Conservation (phyloP, 2,113 vertebrate genomes). For the Chloropsis hardwickii region DNA sequence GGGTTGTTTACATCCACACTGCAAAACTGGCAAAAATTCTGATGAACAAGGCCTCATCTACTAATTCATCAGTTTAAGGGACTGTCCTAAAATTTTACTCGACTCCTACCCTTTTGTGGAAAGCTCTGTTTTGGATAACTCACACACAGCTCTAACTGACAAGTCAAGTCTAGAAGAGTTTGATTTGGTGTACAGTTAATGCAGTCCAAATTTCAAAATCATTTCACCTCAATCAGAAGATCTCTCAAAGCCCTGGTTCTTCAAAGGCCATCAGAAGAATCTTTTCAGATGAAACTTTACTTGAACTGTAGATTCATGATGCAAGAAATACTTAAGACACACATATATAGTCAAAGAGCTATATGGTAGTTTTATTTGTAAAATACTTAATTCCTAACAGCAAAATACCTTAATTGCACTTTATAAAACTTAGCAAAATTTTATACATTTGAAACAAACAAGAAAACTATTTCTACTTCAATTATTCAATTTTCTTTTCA, state of each 20-base stretch:
- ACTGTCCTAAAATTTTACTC: not conserved
- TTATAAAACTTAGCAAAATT: slow-evolving; percentile 55
- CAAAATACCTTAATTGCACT: slow-evolving; percentile 47
- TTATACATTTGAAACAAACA: slow-evolving; percentile 16
- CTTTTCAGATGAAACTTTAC: not conserved
- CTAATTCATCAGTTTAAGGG: not conserved
- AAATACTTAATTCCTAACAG: slow-evolving; percentile 45
- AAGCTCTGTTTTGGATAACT: not conserved
- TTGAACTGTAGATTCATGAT: not conserved
- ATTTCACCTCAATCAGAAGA: not conserved
- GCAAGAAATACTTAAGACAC: not conserved
- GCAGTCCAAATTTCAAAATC: not conserved
- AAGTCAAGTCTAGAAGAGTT: not conserved
- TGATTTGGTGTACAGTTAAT: not conserved
- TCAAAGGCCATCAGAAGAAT: not conserved
- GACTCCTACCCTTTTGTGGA: not conserved
- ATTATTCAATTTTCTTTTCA: not conserved
- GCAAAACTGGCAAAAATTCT: not conserved
- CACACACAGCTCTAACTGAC: not conserved
- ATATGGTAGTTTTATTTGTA: slow-evolving; percentile 42
- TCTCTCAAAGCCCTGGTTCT: not conserved
- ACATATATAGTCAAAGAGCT: not conserved
- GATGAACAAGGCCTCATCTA: not conserved
- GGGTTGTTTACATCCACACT: not conserved
- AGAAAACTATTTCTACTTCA: slow-evolving; percentile 25